These are phyloP conservation scores for Darevskia mixta DNA, from an alignment of 2,797 vertebrate species.

Conservation along the genomic window DNA sequence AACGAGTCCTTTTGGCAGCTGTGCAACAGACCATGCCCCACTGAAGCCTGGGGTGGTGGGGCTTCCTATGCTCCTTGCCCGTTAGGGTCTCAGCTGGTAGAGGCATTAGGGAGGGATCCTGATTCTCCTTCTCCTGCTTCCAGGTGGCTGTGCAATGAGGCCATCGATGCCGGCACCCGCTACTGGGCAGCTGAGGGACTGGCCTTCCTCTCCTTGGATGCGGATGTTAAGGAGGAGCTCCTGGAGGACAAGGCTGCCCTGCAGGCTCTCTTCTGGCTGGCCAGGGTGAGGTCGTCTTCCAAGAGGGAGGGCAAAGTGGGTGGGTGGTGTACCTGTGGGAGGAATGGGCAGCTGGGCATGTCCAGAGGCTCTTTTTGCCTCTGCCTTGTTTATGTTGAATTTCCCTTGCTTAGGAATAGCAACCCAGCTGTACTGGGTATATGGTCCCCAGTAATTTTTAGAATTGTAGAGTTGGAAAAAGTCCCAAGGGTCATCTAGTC, in stretches of 20 bases:
- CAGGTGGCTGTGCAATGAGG: conserved; percentile 96
- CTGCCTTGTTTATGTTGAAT: too few relatives aligned
- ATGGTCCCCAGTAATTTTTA: too few relatives aligned
- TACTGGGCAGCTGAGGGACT: conserved; percentile 97
- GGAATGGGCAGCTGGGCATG: too few relatives aligned
- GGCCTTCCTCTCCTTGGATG: conserved; percentile 98
- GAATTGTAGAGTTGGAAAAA: too few relatives aligned
- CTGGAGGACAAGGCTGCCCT: conserved; percentile 91
- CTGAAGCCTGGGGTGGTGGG: background rate
- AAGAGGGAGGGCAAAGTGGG: too few relatives aligned
- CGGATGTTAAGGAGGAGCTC: conserved; percentile 96
- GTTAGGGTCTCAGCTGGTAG: too few relatives aligned
- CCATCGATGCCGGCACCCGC: conserved; percentile 86
- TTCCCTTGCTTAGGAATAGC: too few relatives aligned
- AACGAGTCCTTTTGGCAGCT: background rate
- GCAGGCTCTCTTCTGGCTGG: conserved; percentile 92
- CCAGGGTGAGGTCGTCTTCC: conserved; percentile 82
- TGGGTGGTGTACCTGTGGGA: too few relatives aligned
- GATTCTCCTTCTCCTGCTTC: rapidly evolving
- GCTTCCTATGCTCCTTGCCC: background rate
- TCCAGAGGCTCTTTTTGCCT: too few relatives aligned
- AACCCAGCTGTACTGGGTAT: too few relatives aligned
- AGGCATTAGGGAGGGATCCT: too few relatives aligned
- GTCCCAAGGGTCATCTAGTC: too few relatives aligned
- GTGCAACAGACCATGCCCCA: background rate